A percentile compares a stretch with the other conserved stretches of the same genome.
Evolutionary conservation across 1,140 invertebrate species (phyloP).

Genomic region (Drosophila rhopaloa): DNA sequence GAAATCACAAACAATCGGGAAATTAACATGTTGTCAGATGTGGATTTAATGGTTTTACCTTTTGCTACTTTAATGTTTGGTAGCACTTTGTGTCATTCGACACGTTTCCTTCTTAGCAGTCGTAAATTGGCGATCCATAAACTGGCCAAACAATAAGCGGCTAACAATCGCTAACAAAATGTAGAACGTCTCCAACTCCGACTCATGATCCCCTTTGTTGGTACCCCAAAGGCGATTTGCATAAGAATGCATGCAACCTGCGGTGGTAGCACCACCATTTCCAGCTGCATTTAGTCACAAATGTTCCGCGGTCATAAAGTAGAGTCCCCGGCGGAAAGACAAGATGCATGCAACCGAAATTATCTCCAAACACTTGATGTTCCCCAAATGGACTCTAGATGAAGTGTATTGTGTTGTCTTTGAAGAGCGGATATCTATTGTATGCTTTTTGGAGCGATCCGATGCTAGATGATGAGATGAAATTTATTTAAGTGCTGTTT

Average conservation of each 20-base stretch:
- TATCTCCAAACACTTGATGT: constrained; percentile 35
- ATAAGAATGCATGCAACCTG: constrained; percentile 73
- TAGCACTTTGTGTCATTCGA: constrained; percentile 53
- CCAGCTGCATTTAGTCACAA: constrained; percentile 38
- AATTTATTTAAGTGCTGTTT: constrained; percentile 54
- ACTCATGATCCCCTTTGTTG: constrained; percentile 40
- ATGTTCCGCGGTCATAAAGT: constrained; percentile 49
- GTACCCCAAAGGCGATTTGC: constrained; percentile 51
- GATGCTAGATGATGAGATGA: constrained; percentile 15
- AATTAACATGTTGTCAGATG: constrained; percentile 55
- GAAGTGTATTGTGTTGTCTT: constrained; percentile 25
- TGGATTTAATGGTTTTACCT: constrained; percentile 39
- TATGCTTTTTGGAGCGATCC: constrained; percentile 10
- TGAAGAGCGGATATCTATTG: constrained; percentile 49
- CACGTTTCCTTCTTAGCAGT: constrained; percentile 44
- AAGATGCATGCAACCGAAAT: constrained; percentile 24
- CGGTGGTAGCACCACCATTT: constrained; percentile 45
- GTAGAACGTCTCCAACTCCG: constrained; percentile 23
- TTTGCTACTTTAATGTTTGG: constrained; percentile 53
- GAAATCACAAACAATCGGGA: constrained; percentile 13
- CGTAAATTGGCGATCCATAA: constrained; percentile 68
- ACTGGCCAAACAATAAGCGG: constrained; percentile 57
- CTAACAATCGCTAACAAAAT: constrained; percentile 75
- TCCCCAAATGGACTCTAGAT: constrained; percentile 37
- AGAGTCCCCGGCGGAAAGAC: constrained; percentile 3